Percentiles rank a stretch among this genome's conserved stretches.
These are phyloP conservation scores for Biston stratarius DNA, from an alignment of 2,888 invertebrate genomes.

Conservation along the genomic window DNA sequence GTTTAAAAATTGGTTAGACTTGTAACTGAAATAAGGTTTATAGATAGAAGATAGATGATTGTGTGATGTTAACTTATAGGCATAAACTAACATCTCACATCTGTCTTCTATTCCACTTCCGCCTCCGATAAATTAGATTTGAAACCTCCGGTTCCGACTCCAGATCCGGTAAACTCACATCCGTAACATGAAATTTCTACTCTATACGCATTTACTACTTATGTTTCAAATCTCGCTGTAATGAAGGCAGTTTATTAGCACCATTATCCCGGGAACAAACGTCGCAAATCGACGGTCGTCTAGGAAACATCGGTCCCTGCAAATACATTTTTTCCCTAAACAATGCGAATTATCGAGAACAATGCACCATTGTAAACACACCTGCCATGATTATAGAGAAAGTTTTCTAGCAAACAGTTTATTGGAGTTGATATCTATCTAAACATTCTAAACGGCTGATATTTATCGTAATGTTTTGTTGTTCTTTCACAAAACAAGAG, in stretches of 20 bases:
- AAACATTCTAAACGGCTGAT: constrained; percentile 24
- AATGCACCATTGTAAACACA: constrained; percentile 63
- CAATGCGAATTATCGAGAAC: constrained; percentile 69
- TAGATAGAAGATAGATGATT: too few relatives aligned
- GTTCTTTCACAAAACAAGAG: constrained; percentile 1
- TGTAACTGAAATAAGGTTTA: too few relatives aligned
- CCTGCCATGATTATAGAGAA: constrained; percentile 63
- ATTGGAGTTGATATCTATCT: constrained; percentile 29
- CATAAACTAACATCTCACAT: too few relatives aligned
- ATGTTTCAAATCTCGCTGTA: background rate
- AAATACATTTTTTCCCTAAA: constrained; percentile 65
- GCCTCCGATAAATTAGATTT: too few relatives aligned
- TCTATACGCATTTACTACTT: too few relatives aligned
- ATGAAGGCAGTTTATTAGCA: constrained; percentile 22
- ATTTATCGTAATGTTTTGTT: constrained; percentile 23
- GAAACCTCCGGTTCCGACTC: too few relatives aligned
- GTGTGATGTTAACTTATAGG: too few relatives aligned
- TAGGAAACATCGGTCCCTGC: constrained; percentile 58
- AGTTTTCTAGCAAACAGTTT: constrained; percentile 53
- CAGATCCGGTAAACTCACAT: too few relatives aligned
- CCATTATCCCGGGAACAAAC: constrained; percentile 26
- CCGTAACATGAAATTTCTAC: too few relatives aligned
- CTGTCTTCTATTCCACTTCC: too few relatives aligned
- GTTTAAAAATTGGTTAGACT: too few relatives aligned
- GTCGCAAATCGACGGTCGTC: constrained; percentile 53